Evolutionary conservation across 2,888 invertebrate genomes (phyloP), one percentile per base, ranked within the genome.

Genomic region (Papilio elwesi): DNA sequence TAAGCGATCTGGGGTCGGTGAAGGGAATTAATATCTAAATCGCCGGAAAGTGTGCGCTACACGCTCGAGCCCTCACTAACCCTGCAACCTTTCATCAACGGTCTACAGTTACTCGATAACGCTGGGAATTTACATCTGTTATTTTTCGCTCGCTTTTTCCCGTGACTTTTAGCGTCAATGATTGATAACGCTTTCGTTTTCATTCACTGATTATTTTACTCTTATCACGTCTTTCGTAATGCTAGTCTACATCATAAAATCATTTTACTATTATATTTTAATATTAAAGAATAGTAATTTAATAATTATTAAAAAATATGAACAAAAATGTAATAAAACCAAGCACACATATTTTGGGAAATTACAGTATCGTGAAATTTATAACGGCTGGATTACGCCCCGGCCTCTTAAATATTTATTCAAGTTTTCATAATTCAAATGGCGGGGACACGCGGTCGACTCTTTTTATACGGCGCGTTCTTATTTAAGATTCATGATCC

Each of bases 401-500:
- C 66, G 64, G 71, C 64, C 72, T 79, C 79, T 87, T 81, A 82
- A 86, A 90, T 91, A 92, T 92, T 91, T 91, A 92, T 91, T 83
- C 90, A 81, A 85, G 82, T 88, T 85, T 92, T 88, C 91, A 92
- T 92, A 92, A 92, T 92, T 91, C 90, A 92, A 83, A 74, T 77
- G 82, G 71, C 78, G 84, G 87, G 87, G 83, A 78, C 81, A 81
- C 81, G 78, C 77, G 81, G 72, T 72, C 83, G 84, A 83, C 88
- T 85, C 84, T 87, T 90, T 90, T 92, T 91, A 90, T 90, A 90
- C 87, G 84, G 83, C 82, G 80, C 83, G 79, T 79, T 83, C 83
- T 89, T 83, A 83, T 92, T 89, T 87, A 91, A 89, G 87, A 92
- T 92, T 92, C 91, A 92, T 91, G 92, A 88, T 85, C 85, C 86